Evolutionary conservation across 2,888 invertebrate species (phyloP).

Genomic region (Elysia crispata): DNA sequence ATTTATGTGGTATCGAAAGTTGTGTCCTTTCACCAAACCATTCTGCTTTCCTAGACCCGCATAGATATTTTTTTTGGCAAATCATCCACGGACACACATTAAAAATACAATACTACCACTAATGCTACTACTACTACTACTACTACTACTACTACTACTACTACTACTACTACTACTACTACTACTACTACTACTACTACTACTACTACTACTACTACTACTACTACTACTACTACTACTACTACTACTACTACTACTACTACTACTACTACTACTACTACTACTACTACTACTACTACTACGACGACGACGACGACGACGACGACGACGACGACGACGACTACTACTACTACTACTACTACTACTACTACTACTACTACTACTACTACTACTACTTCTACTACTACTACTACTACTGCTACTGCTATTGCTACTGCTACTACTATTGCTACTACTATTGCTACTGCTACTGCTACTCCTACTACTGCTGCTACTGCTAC

Average conservation of each 20-base stretch:
- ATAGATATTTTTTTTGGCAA: too few species aligned
- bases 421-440: background rate
- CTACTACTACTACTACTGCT: constrained; percentile 19
- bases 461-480: too few species aligned
- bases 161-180: constrained; percentile 23
- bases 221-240: constrained; percentile 12
- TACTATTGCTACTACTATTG: background rate
- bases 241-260: constrained; percentile 21
- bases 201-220: constrained; percentile 21
- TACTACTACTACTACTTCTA: constrained; percentile 4
- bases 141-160: constrained; percentile 28
- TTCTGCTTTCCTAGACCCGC: too few species aligned
- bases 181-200: constrained; percentile 21
- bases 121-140: constrained; percentile 15
- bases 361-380: constrained; percentile 5
- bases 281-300: too few species aligned
- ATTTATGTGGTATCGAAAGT: too few species aligned
- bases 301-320: too few species aligned
- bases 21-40: too few species aligned
- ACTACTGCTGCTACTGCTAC: too few species aligned
- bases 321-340: too few species aligned
- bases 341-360: too few species aligned
- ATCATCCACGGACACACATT: background rate
- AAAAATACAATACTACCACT: background rate
- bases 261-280: constrained; percentile 14